Evolutionary conservation across 2,113 vertebrate species (phyloP), one percentile per base, ranked within the genome.

Genomic region (Hassar affinis): DNA sequence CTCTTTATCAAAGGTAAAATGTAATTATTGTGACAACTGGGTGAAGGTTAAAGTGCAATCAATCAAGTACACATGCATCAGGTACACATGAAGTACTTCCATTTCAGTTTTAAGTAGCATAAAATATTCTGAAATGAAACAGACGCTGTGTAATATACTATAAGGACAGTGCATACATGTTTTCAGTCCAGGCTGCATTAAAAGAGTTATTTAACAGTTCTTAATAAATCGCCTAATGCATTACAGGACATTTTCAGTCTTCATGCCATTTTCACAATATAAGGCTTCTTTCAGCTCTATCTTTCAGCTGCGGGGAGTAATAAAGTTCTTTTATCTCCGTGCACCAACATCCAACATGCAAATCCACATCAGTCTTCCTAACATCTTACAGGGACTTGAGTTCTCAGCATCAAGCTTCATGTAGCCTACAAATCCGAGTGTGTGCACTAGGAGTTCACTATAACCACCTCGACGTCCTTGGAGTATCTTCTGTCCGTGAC

Each of bases 401-500:
- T 14, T n/a, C 42, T 45, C 27, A 42, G 20, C 42, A 49, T 49
- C 45, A 15, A 42, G 38, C 38, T 3, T 9, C 42, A 27, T 52
- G 71, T 4, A 52, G 15, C 15, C 51, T 52, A 17, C 47, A 25
- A 25, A 35, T 76, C 25, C 22, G 4, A 25, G 68, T 72, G 15
- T 75, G 0, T 33, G 49, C 27, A 76, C 30, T 56, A 96, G 0
- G 95, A 93, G 20, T 93, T 94, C 83, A 95, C 94, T 62, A 95
- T 92, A 86, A 95, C 94, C 15, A 95, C 93, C 87, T 96, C 95
- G 30, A 93, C 94, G 85, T 96, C 95, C 79, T 95, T 96, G 64
- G 96, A 96, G 57, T 95, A 93, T 84, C 96, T 91, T 51, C 95
- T 92, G 7, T 96, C 96, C 89, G 95, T 95, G 35, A 95, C 95